phyloP scores from a whole-genome alignment of 2,797 vertebrate genomes.

The Hypotaenidia okinawae region DNA sequence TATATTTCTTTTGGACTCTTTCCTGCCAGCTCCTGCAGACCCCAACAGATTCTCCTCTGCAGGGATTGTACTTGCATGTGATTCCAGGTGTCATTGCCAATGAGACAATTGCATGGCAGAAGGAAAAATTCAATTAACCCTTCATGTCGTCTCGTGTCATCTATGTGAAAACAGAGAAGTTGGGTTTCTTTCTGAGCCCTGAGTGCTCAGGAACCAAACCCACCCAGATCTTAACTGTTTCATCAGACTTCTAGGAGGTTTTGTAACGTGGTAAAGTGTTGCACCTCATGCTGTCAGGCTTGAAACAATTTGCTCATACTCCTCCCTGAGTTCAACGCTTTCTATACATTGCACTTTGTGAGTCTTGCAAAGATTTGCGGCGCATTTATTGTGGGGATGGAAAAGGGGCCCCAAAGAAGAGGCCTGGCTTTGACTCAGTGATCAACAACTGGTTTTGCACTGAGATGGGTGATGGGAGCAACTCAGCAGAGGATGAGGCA shows the following conservation, averaged over 20 bases:
- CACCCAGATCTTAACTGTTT: neutral
- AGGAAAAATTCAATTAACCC: neutral
- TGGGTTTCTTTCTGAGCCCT: neutral
- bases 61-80: slow-evolving; percentile 24
- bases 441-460: neutral
- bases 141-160: neutral
- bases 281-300: neutral
- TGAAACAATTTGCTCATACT: neutral
- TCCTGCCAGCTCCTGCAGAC: slow-evolving; percentile 3
- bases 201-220: neutral
- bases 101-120: slow-evolving; percentile 34
- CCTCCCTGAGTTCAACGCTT: neutral
- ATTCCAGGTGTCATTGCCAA: neutral
- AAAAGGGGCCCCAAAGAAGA: neutral
- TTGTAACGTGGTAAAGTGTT: neutral
- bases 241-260: neutral
- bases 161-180: neutral
- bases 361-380: neutral
- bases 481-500: neutral
- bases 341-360: neutral
- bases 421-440: neutral
- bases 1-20: neutral
- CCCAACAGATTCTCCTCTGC: neutral
- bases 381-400: neutral
- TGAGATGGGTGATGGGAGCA: neutral